Conservation (phyloP, 1,140 invertebrate species). For the Tribolium madens region DNA sequence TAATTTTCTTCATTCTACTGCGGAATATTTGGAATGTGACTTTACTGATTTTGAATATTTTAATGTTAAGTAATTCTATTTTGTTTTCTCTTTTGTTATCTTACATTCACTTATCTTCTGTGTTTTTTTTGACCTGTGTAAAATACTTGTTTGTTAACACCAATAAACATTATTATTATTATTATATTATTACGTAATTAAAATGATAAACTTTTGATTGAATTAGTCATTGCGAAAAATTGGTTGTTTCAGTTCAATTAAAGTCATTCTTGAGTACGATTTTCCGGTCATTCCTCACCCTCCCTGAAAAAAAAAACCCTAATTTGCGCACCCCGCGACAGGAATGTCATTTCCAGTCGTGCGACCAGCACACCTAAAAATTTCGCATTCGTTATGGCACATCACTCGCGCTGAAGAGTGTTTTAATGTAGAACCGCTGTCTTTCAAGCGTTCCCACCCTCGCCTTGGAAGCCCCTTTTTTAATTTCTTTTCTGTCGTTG, state of each 20-base stretch:
- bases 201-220: no score
- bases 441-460: constrained; percentile 41
- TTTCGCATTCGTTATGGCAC: constrained; percentile 2
- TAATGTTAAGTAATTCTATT: no score
- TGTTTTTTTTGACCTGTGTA: no score
- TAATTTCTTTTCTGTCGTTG: constrained; percentile 61
- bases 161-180: no score
- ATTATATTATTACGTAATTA: no score
- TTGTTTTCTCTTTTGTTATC: no score
- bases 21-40: no score
- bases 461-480: constrained; percentile 53
- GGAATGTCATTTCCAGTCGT: constrained; percentile 59
- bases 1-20: no score
- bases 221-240: no score
- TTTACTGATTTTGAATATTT: no score
- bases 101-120: no score
- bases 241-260: constrained; percentile 58
- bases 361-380: constrained; percentile 39
- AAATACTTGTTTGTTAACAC: no score
- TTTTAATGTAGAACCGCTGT: constrained; percentile 36
- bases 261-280: constrained; percentile 56
- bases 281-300: constrained; percentile 65
- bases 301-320: constrained; percentile 48
- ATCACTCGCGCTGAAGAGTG: constrained; percentile 9
- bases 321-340: constrained; percentile 39